Evolutionary conservation across 2,113 vertebrate species (phyloP).

Genomic region (Puma concolor): DNA sequence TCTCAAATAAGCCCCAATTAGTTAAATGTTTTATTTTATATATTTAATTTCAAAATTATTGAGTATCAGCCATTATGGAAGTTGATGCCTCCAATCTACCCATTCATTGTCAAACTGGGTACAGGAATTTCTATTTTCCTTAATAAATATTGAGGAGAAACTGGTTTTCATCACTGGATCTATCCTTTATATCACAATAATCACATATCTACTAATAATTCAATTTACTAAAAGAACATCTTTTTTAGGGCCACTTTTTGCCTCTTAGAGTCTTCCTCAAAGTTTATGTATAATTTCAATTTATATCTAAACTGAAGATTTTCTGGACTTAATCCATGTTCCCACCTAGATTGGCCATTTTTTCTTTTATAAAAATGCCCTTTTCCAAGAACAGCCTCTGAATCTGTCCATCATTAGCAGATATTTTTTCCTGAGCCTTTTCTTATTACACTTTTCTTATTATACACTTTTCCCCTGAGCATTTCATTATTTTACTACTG

Average conservation of each 20-base stretch:
- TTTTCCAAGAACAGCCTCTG: background rate
- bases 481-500: background rate
- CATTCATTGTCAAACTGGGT: background rate
- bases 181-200: background rate
- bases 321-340: background rate
- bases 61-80: background rate
- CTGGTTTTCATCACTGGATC: background rate
- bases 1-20: background rate
- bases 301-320: background rate
- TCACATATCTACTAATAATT: background rate
- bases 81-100: background rate
- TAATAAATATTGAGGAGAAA: background rate
- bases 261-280: background rate
- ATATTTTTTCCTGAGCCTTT: background rate
- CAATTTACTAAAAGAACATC: background rate
- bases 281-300: background rate
- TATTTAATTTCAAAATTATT: slow-evolving; percentile 35
- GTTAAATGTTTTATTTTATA: background rate
- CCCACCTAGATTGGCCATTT: background rate
- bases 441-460: background rate
- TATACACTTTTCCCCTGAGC: background rate
- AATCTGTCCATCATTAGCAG: background rate
- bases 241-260: background rate
- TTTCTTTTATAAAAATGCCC: background rate
- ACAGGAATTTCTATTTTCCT: background rate